Evolutionary conservation across 2,888 invertebrate genomes (phyloP), one percentile per base, ranked within the genome.

Genomic region (Agrochola litura): DNA sequence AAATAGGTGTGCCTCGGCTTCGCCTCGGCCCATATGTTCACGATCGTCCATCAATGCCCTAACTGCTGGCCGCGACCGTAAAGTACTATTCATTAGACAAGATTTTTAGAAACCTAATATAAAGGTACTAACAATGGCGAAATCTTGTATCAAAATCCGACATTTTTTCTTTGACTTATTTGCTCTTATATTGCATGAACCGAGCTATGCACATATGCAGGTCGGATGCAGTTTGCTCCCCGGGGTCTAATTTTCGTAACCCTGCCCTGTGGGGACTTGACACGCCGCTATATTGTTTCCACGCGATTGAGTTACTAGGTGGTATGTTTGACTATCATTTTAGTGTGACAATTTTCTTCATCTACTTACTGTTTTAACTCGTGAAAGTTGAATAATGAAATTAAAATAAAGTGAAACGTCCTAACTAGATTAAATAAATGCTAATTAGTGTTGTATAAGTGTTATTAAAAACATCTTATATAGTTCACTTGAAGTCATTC

Each of bases 211-310:
- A 93, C 93, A 94, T 93, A 95, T 96, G 96, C 95, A 96, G 95
- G 93, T 95, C 93, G 93, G 94, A 94, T 96, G 96, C 96, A 95
- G 92, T 92, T 83, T 85, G 81, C 89, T 95, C 96, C 94, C 96
- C 78, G 90, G 95, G 95, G 96, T 95, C 94, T 94, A 95, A 96
- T 96, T 96, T 96, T 95, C 92, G 94, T 95, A 95, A 95, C 96
- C 96, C 95, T 91, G 93, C 93, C 92, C 92, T 88, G 85, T 88
- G 91, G 93, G 93, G 92, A 92, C 90, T 89, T 89, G 84, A 83
- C 88, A 86, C 88, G 84, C 88, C 87, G 84, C 81, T 85, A 72
- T 85, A 90, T 86, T 86, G 81, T 84, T 84, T 79, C 66, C 52
- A 77, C 19, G 16, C 10, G 43, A 84, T 74, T 73, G 86, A 91